Base-by-base conservation (phyloP, 2,888 invertebrate genomes). In the Globia sparganii region DNA sequence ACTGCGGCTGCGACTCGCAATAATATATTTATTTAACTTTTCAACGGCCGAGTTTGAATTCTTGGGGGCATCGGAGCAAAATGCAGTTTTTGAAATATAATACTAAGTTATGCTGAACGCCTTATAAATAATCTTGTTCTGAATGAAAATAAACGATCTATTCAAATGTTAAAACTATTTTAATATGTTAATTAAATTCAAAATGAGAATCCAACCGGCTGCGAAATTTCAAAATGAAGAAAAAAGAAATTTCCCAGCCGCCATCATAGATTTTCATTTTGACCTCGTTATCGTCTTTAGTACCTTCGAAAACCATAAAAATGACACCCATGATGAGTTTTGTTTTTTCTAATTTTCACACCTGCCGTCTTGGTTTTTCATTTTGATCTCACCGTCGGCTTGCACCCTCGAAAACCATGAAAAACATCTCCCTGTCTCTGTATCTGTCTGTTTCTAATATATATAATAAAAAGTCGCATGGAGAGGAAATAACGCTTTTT, bases 11-110 rank as follows among this genome's bases (percentile, higher is more conserved):
- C 37, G 25, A 28, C 71, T 77, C 53, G 25, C 58, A 68, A 43
- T 53, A 78, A 56, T 74, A 58, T 67, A 73, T 77, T 79, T 83
- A 70, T 78, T 83, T 59, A 75, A 74, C 81, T 86, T 84, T 65
- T 77, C 46, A 58, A 56, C 62, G 64, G 18, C 43, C 37, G 62
- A 68, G 49, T 69, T 75, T 69, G 34, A 8, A 70, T 40, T 80
- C 78, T 72, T 65, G n/a, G 46, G 71, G 69, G 40, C 72, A 70
- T 72, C 62, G 43, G n/a, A 37, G 72, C 9, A 53, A 74, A 71
- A 64, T 58, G 8, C 5, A 40, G 18, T 68, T 73, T 65, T 65
- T 46, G 53, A 56, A 77, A 77, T 72, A 59, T 53, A 28, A 62
- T 66, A 53, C 5, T n/a, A 28, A 69, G 6, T 76, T 56, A 21